phyloP scores from a whole-genome alignment of 2,888 invertebrate species.

The Noctua fimbriata region DNA sequence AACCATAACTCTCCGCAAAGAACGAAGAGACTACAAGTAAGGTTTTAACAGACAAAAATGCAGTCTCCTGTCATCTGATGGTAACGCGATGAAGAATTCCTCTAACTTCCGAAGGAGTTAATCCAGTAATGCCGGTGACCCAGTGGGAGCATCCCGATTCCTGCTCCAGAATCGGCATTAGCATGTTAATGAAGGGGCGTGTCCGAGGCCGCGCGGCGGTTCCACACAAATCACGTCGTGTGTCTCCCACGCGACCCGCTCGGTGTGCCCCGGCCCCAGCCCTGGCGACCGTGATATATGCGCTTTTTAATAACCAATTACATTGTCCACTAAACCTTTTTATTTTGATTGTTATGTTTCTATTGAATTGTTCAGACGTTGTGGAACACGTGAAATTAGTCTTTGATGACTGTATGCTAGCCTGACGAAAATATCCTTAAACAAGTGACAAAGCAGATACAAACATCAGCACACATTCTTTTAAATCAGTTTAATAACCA shows the following conservation, averaged over 20 bases:
- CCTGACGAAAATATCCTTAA: not conserved
- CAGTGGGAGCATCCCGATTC: conserved; percentile 69
- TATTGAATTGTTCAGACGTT: conserved; percentile 41
- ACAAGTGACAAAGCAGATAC: not conserved
- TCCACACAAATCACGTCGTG: conserved; percentile 82
- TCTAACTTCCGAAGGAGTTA: conserved; percentile 7
- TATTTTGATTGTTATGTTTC: conserved; percentile 49
- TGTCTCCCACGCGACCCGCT: conserved; percentile 77
- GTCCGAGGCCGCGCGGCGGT: conserved; percentile 61
- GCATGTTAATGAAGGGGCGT: conserved; percentile 89
- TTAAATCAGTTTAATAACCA: not conserved
- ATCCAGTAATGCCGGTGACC: conserved; percentile 54
- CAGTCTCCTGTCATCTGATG: not conserved
- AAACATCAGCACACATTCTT: not conserved
- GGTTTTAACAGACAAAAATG: not conserved
- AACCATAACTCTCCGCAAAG: not conserved
- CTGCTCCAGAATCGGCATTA: conserved; percentile 83
- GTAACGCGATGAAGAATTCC: not conserved
- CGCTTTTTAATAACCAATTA: conserved; percentile 88
- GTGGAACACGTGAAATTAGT: conserved; percentile 12
- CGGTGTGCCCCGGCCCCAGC: conserved; percentile 56
- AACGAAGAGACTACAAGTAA: not conserved
- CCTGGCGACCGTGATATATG: conserved; percentile 82
- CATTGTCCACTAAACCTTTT: conserved; percentile 76
- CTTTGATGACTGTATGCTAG: not conserved